Evolutionary conservation across 2,888 invertebrate species (phyloP), one percentile per base, ranked within the genome.

Genomic region (Omphaloscelis lunosa): DNA sequence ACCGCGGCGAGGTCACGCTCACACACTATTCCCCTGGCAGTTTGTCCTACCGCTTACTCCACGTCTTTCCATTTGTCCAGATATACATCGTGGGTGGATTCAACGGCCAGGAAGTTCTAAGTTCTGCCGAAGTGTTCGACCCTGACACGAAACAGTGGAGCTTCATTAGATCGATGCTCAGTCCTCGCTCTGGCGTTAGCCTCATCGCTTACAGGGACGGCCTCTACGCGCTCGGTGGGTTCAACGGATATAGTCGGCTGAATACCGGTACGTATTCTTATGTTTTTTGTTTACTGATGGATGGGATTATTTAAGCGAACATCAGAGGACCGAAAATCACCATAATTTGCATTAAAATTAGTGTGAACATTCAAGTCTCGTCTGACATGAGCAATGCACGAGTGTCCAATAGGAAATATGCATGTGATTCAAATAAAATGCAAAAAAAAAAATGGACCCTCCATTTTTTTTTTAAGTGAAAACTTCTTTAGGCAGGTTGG

Each of bases 11-110:
- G 0, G 23, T 51, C 17, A 17, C 11, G 17, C 53, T 68, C 20
- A 20, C n/a, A 39, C 7, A 39, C 8, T 65, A 15, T 8, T 11
- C 2, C 48, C 29, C 29, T 34, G n/a, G 15, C 34, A 71, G n/a
- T 17, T 29, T 34, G 6, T 45, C 29, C 17, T 56, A 59, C 12
- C 39, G 17, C 51, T 51, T 77, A 3, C 29, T 23, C 8, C 45
- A 58, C 5, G 12, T 61, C 51, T 65, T 29, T n/a, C n/a, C 0
- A 62, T 61, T 48, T 74, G 63, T 77, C 39, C 89, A 97, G 97
- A 97, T 98, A 86, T 98, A 98, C 93, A 97, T 98, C 70, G 98
- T 97, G 29, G 98, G 98, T 17, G 98, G 98, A 34, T 98, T 98
- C 94, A 98, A 98, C 90, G 98, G 98, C 0, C 97, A 97, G 85